phyloP scores from a whole-genome alignment of 2,113 vertebrate genomes.

The mouse (Mus musculus) region GRCm39 chr12:46174001-46174500 shows the following conservation, averaged over 20 bases:
- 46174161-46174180: conserved; percentile 21
- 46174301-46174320: background rate
- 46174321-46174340: background rate
- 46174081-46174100: background rate
- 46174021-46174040: background rate
- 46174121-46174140: background rate
- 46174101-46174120: background rate
- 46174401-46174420: background rate
- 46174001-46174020: background rate
- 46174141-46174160: conserved; percentile 10
- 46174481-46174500: background rate
- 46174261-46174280: background rate
- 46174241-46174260: background rate
- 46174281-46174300: background rate
- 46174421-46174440: background rate
- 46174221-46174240: background rate
- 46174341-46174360: background rate
- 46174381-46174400: background rate
- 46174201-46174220: background rate
- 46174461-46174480: background rate
- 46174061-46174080: background rate
- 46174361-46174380: background rate
- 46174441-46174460: background rate
- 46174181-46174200: background rate
- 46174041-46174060: background rate